Base-by-base conservation (phyloP, 2,113 vertebrate species). In the Gnathonemus longibarbis region DNA sequence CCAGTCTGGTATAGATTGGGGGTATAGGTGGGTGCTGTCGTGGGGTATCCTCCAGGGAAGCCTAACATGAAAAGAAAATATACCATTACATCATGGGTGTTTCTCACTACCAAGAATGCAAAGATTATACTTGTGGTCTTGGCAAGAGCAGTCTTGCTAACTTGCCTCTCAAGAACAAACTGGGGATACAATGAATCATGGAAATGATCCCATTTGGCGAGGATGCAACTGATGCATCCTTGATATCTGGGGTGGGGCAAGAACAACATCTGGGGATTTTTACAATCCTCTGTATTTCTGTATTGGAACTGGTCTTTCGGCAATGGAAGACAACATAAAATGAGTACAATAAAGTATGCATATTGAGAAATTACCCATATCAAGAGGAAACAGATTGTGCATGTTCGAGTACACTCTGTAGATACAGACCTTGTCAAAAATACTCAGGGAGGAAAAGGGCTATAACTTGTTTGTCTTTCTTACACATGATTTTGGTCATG, bases 1-100 rank as follows among this genome's bases (percentile, higher is more conserved):
- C 95, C 96, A 91, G 97, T 95, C 42, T 96, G 95, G 88, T 97
- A 97, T 93, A 97, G 94, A 93, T 96, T 97, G 49, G 97, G 96
- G 66, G 97, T 97, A 95, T 97, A 97, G 91, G 97, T 93, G 90
- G 96, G 96, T 89, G 97, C 96, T 15, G 97, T 95, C 0, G 96
- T 95, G 15, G 96, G 96, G 85, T 97, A 97, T 90, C 97, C 97
- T 35, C 96, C 95, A 0, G 97, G 96, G 53, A 97, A 97, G 95
- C 97, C 97, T 97, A 92, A 6, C 92, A 91, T 3, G 90, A 94
- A 84, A 95, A 45, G 88, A 49, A 84, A 50, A 84, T 27, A 3
- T 15, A n/a, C 66, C 49, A 3, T 52, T 77, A 77, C 62, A 89
- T 35, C 13, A 70, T 31, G 62, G 62, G n/a, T 31, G 27, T 31